Base-by-base conservation (phyloP, 2,797 vertebrate genomes). In the Gymnothorax javanicus region DNA sequence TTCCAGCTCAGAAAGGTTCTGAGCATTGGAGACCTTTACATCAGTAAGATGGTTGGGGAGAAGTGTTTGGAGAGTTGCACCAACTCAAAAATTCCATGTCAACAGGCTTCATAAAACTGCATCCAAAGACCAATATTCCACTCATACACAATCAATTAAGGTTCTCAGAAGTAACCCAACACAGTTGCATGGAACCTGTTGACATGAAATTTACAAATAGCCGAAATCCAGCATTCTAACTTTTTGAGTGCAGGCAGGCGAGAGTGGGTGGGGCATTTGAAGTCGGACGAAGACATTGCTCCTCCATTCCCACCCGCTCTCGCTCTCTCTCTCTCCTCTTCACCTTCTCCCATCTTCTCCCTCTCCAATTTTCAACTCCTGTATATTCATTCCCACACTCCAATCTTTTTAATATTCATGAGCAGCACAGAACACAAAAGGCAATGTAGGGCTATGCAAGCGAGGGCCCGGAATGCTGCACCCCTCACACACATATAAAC, bases 401-500 rank as follows among this genome's bases (percentile, higher is more conserved):
- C 87, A 88, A 91, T 84, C 79, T 59, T 82, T 93, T 96, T 93
- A 94, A 95, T 95, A 96, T 95, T 95, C 91, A 96, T 95, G 93
- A 95, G 91, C 89, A 92, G 88, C 90, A 93, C 91, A 27, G 81
- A 93, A 91, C 93, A 95, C 91, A 96, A 96, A 94, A 92, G 87
- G 91, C 92, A 87, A 91, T 91, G 90, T 88, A 91, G 94, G 92
- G 93, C 90, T 89, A 90, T 87, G 90, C 84, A 92, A 88, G 86
- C 87, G 43, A 25, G 84, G 85, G 86, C 84, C 77, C 64, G 86
- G 94, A 92, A 94, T 90, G 91, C 64, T 88, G 88, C 7, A 20
- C 17, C 4, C 58, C 73, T 50, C 73, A 77, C 73, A 77, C 33
- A 75, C 71, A 75, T n/a, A 3, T 12, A 33, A 27, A 33, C 27